phyloP scores from a whole-genome alignment of 1,140 invertebrate species.

The Drosophila kikkawai region DNA sequence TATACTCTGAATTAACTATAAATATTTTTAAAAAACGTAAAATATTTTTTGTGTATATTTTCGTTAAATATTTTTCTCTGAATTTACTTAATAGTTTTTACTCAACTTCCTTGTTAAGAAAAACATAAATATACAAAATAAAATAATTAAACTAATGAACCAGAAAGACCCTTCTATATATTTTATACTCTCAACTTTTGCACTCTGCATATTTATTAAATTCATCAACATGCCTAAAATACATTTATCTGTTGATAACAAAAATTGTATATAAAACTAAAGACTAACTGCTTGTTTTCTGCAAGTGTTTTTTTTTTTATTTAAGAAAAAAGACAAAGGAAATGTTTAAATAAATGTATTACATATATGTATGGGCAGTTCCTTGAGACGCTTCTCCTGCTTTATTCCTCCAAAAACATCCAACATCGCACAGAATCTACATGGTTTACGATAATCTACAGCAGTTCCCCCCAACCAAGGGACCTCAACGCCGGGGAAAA shows the following conservation, averaged over 20 bases:
- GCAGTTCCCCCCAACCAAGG: background rate
- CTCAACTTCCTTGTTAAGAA: no score
- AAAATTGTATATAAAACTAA: background rate
- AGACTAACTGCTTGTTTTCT: background rate
- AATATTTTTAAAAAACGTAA: no score
- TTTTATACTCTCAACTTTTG: background rate
- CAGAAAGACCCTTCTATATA: background rate
- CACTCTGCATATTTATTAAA: background rate
- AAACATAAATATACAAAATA: background rate
- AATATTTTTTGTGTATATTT: no score
- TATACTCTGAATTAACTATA: no score
- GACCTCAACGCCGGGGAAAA: background rate
- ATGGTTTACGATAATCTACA: background rate
- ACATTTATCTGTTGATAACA: background rate
- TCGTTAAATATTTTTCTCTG: no score
- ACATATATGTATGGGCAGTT: background rate
- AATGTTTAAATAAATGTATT: constrained; percentile 4
- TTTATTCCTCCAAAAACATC: background rate
- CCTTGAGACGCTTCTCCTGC: background rate
- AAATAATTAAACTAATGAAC: background rate
- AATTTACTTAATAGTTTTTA: no score
- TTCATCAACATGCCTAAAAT: background rate
- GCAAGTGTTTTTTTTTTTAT: background rate
- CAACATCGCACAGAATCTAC: constrained; percentile 1
- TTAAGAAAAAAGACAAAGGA: background rate